Evolutionary conservation across 2,797 vertebrate species (phyloP).

Genomic region (Eulemur mongoz): DNA sequence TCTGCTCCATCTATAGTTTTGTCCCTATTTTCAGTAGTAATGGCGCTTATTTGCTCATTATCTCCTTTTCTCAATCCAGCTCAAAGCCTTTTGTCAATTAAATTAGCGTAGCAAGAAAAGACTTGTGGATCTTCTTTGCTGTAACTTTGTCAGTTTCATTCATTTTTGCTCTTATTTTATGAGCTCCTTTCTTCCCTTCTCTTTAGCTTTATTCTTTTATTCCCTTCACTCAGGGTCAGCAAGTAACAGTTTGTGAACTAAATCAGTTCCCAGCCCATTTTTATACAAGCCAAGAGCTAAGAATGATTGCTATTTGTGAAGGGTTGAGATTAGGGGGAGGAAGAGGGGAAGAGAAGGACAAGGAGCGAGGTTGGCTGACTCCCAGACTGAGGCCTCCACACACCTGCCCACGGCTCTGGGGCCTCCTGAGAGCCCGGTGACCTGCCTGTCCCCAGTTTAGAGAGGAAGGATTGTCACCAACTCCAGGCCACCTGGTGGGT

Average conservation of each 20-base stretch:
- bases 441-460: not conserved
- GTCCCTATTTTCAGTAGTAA: not conserved
- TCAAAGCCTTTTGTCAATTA: not conserved
- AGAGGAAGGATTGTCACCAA: not conserved
- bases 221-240: not conserved
- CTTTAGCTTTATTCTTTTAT: not conserved
- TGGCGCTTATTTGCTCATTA: too few species aligned
- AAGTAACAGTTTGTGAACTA: not conserved
- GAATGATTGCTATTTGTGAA: not conserved
- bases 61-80: not conserved
- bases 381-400: too few species aligned
- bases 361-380: too few species aligned
- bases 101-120: not conserved
- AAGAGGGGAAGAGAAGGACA: not conserved
- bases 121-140: not conserved
- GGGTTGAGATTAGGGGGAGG: too few species aligned
- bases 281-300: not conserved
- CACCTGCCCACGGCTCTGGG: too few species aligned
- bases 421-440: not conserved
- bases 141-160: not conserved
- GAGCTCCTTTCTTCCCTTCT: not conserved
- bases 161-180: not conserved
- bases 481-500: not conserved
- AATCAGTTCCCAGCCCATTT: not conserved
- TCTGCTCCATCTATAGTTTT: not conserved